These are phyloP conservation scores for Plebejus argus DNA, from an alignment of 2,888 invertebrate genomes.

Conservation along the genomic window DNA sequence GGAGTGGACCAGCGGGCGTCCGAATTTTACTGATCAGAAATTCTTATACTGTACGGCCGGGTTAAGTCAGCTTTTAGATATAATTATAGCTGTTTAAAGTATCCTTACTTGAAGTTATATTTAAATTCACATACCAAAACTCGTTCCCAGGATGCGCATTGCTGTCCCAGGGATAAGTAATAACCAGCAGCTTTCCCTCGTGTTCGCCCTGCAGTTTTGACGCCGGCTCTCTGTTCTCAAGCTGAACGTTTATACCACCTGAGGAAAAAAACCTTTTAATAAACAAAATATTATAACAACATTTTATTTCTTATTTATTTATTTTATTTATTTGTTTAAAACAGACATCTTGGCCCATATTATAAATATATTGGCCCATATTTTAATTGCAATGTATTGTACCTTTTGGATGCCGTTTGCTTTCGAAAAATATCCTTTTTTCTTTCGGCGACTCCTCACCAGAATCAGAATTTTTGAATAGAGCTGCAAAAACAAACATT, in stretches of 20 bases:
- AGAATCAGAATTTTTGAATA: conserved; percentile 39
- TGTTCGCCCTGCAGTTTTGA: conserved; percentile 68
- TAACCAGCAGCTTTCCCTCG: conserved; percentile 78
- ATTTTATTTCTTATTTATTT: too few relatives aligned
- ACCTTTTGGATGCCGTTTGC: conserved; percentile 68
- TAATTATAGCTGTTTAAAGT: too few relatives aligned
- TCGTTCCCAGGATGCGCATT: conserved; percentile 88
- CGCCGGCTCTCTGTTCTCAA: conserved; percentile 81
- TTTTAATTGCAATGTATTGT: conserved; percentile 41
- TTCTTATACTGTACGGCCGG: too few relatives aligned
- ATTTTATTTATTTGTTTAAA: too few relatives aligned
- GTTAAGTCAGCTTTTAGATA: too few relatives aligned
- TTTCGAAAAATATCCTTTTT: conserved; percentile 61
- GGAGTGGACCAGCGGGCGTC: too few relatives aligned
- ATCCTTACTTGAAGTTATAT: too few relatives aligned
- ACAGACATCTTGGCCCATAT: neutral
- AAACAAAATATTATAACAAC: too few relatives aligned
- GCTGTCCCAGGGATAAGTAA: conserved; percentile 87
- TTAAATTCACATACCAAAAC: conserved; percentile 78
- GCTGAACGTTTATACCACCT: conserved; percentile 75
- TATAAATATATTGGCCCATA: neutral
- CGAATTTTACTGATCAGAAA: too few relatives aligned
- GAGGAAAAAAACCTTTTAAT: neutral
- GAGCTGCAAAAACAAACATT: conserved; percentile 34
- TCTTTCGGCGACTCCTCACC: conserved; percentile 41